phyloP scores from a whole-genome alignment of 2,797 vertebrate species.

The Sebastes trivittatus region DNA sequence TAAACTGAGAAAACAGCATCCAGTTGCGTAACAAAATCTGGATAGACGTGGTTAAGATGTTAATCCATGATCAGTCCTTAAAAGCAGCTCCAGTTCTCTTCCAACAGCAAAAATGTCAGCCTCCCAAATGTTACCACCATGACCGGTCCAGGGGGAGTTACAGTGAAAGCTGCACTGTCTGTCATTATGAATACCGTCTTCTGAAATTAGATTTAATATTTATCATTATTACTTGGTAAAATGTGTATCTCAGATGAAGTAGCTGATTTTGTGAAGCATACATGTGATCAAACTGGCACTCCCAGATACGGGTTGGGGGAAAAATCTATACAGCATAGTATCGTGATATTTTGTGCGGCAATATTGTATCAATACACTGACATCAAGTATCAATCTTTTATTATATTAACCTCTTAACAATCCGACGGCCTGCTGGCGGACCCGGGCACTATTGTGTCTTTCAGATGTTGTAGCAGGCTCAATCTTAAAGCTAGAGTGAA shows the following conservation, averaged over 20 bases:
- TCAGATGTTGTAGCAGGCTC: too few species aligned
- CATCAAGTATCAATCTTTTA: too few species aligned
- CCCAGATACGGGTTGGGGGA: neutral
- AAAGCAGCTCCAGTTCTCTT: constrained; percentile 43
- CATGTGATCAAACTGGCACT: neutral
- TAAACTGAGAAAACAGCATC: constrained; percentile 8
- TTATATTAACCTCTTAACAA: too few species aligned
- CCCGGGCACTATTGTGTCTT: too few species aligned
- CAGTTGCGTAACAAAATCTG: constrained; percentile 39
- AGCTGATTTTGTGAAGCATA: neutral
- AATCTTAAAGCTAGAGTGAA: too few species aligned
- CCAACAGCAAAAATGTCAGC: constrained; percentile 7
- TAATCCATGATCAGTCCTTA: constrained; percentile 56
- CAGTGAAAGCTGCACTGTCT: neutral
- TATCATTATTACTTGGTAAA: neutral
- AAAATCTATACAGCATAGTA: too few species aligned
- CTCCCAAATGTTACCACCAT: neutral
- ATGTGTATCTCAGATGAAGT: neutral
- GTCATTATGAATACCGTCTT: neutral
- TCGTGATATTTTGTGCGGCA: too few species aligned
- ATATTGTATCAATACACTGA: too few species aligned
- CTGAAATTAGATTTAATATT: neutral
- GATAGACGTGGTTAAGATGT: constrained; percentile 30
- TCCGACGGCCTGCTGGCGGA: too few species aligned
- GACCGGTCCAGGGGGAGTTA: neutral